These are phyloP conservation scores for Mesoclemmys tuberculata DNA, from an alignment of 2,113 vertebrate genomes.

Conservation along the genomic window DNA sequence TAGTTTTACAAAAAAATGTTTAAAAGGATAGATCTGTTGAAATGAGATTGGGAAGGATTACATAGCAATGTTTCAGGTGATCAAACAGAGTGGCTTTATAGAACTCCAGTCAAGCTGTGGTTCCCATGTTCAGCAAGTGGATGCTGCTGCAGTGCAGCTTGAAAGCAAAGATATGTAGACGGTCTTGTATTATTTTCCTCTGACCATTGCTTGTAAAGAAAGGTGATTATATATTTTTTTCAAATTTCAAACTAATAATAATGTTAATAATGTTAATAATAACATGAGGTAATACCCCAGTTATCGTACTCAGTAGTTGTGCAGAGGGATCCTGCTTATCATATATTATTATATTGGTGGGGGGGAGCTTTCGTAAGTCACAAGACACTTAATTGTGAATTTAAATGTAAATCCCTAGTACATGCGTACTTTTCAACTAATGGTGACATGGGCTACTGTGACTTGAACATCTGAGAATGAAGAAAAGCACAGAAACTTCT, in stretches of 20 bases:
- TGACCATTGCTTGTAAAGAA: not conserved
- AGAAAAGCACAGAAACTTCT: not conserved
- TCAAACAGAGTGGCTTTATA: not conserved
- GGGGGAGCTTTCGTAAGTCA: not conserved
- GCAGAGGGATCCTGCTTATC: no score
- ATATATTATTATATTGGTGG: no score
- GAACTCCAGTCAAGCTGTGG: not conserved
- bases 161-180: not conserved
- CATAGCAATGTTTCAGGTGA: not conserved
- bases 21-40: not conserved
- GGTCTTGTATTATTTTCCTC: not conserved
- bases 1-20: not conserved
- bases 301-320: not conserved
- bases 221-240: not conserved
- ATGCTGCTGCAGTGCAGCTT: not conserved
- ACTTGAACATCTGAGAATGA: not conserved
- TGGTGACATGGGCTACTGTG: no score
- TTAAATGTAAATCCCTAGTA: not conserved
- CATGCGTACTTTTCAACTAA: not conserved
- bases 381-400: not conserved
- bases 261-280: no score
- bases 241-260: rapidly evolving
- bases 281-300: not conserved
- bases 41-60: not conserved
- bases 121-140: not conserved